These are phyloP conservation scores for Bostrychus sinensis DNA, from an alignment of 2,113 vertebrate genomes.

Conservation along the genomic window DNA sequence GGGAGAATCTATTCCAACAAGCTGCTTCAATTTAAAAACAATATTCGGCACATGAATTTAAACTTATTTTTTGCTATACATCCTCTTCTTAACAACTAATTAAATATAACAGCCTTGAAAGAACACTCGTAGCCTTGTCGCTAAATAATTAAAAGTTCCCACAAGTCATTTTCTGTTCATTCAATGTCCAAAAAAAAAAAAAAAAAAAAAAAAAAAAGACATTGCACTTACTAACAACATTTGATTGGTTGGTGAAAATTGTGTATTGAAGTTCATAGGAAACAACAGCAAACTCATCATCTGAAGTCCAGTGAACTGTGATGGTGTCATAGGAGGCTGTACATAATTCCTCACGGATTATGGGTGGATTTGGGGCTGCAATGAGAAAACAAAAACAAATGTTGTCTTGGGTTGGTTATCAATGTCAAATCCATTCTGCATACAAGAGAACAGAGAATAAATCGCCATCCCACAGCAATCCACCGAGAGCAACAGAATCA, in stretches of 20 bases:
- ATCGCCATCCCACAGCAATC: slow-evolving; percentile 15
- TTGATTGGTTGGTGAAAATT: slow-evolving; percentile 96
- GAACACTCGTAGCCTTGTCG: slow-evolving; percentile 19
- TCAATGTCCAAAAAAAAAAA: slow-evolving; percentile 24
- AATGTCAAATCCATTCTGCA: slow-evolving; percentile 17
- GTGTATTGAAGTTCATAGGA: slow-evolving; percentile 98
- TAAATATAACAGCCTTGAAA: slow-evolving; percentile 21
- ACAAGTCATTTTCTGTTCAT: slow-evolving; percentile 23
- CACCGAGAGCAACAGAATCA: slow-evolving; percentile 31
- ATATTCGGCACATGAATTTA: slow-evolving; percentile 34
- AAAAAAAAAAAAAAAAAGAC: slow-evolving; percentile 7
- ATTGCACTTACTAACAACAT: slow-evolving; percentile 94
- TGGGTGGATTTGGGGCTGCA: slow-evolving; percentile 92
- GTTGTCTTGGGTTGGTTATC: slow-evolving; percentile 29
- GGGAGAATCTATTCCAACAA: slow-evolving; percentile 52
- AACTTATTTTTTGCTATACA: slow-evolving; percentile 18
- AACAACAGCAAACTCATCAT: slow-evolving; percentile 96
- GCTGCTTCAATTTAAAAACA: slow-evolving; percentile 34
- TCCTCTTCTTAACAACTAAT: slow-evolving; percentile 38
- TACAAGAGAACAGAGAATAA: slow-evolving; percentile 22
- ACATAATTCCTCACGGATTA: slow-evolving; percentile 94
- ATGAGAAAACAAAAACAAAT: slow-evolving; percentile 40
- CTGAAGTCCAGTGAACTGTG: slow-evolving; percentile 96
- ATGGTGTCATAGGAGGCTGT: slow-evolving; percentile 98
- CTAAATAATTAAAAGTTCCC: slow-evolving; percentile 21